These are phyloP conservation scores for Ecliptopera silaceata DNA, from an alignment of 2,888 invertebrate genomes.

Conservation along the genomic window DNA sequence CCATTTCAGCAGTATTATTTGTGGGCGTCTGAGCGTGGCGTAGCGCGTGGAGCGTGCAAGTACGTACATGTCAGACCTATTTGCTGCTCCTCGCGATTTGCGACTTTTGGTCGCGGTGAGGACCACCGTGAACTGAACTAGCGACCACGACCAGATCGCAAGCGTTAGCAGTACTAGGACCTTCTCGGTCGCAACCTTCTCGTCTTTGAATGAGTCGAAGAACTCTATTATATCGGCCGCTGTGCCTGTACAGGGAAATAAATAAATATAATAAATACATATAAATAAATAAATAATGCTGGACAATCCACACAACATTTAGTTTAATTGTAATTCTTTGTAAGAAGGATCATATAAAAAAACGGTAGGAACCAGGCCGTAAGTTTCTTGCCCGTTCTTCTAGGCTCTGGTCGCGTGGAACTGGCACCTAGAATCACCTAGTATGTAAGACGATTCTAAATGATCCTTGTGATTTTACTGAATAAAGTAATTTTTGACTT, in stretches of 20 bases:
- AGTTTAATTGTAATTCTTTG: no score
- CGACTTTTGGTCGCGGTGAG: conserved; percentile 93
- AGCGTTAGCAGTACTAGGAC: conserved; percentile 92
- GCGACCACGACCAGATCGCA: conserved; percentile 96
- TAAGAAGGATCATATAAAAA: no score
- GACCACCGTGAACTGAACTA: conserved; percentile 97
- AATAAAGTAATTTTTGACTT: no score
- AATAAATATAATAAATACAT: no score
- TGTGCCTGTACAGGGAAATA: conserved; percentile 82
- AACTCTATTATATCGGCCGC: conserved; percentile 98
- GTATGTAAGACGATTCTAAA: no score
- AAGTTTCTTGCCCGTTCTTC: no score
- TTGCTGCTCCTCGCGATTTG: conserved; percentile 86
- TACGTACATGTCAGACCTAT: conserved; percentile 83
- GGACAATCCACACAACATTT: no score
- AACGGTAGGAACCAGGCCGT: no score
- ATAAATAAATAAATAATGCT: no score
- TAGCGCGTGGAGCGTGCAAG: conserved; percentile 34
- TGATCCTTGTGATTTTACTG: no score
- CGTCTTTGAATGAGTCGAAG: conserved; percentile 97
- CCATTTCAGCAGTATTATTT: background rate
- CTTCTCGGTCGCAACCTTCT: conserved; percentile 90
- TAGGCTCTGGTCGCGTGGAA: no score
- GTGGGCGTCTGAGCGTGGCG: conserved; percentile 10
- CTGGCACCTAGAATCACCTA: no score